phyloP scores from a whole-genome alignment of 2,888 invertebrate species.

The Hemicrepidius hirtus region DNA sequence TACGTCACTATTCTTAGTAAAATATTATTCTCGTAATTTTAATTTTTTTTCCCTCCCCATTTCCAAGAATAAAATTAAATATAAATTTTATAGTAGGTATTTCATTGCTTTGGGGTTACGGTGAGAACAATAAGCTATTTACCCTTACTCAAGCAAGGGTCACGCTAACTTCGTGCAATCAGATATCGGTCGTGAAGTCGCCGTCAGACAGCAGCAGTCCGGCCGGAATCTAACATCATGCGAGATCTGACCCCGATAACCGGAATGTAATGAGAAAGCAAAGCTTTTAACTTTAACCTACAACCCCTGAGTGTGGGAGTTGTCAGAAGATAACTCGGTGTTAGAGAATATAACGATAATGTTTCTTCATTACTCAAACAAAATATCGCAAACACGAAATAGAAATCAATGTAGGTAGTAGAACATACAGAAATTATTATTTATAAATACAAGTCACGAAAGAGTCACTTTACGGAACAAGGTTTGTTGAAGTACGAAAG shows the following conservation, averaged over 20 bases:
- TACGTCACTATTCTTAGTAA: too few relatives aligned
- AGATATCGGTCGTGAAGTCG: constrained; percentile 62
- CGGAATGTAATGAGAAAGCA: constrained; percentile 41
- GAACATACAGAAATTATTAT: too few relatives aligned
- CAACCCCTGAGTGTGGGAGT: constrained; percentile 15
- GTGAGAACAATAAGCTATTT: constrained; percentile 46
- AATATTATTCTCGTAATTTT: too few relatives aligned
- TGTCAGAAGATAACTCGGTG: background rate
- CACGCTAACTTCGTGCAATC: constrained; percentile 55
- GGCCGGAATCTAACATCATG: constrained; percentile 53
- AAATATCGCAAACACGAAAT: background rate
- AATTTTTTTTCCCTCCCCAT: too few relatives aligned
- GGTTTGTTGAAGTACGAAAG: too few relatives aligned
- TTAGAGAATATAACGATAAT: background rate
- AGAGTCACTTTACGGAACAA: too few relatives aligned
- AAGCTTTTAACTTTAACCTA: constrained; percentile 46
- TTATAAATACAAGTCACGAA: too few relatives aligned
- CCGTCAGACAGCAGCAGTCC: constrained; percentile 62
- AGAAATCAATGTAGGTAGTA: too few relatives aligned
- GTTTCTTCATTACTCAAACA: background rate
- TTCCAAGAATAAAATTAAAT: constrained; percentile 28
- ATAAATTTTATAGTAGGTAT: constrained; percentile 11
- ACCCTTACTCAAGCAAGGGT: constrained; percentile 58
- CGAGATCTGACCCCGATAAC: constrained; percentile 63
- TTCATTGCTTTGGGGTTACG: constrained; percentile 22